Percentiles rank a stretch among this genome's conserved stretches.
Conservation (phyloP, 2,888 invertebrate species). For the Cistogaster globosa region DNA sequence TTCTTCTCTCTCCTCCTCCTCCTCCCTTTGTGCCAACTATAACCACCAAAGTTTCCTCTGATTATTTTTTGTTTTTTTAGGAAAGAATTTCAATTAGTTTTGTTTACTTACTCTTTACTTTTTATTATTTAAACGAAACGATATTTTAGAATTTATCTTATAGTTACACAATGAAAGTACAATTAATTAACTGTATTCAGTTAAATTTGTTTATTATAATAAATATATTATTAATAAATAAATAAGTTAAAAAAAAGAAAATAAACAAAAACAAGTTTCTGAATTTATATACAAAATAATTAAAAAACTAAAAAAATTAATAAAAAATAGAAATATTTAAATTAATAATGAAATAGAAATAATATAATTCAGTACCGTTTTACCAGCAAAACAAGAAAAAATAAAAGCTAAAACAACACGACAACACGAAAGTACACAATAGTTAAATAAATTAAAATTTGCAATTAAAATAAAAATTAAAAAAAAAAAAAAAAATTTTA, state of each 20-base stretch:
- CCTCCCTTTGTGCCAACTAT: conserved; percentile 31
- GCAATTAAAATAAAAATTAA: background rate
- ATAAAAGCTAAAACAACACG: conserved; percentile 6
- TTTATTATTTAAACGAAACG: background rate
- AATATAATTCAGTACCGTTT: conserved; percentile 13
- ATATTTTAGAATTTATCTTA: conserved; percentile 3
- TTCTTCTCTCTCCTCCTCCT: background rate
- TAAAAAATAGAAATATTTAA: conserved; percentile 21
- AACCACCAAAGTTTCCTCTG: background rate
- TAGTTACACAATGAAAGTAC: conserved; percentile 70
- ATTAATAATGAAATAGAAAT: conserved; percentile 15
- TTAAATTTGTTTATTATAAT: conserved; percentile 59
- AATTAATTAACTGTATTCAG: conserved; percentile 69
- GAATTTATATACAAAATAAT: conserved; percentile 62
- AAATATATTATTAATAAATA: conserved; percentile 27
- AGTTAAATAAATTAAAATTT: conserved; percentile 59
- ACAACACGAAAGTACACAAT: conserved; percentile 36
- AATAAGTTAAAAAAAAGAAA: conserved; percentile 7
- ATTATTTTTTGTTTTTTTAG: no score
- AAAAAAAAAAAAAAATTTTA: conserved; percentile 2
- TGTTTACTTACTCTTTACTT: background rate
- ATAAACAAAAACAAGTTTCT: conserved; percentile 57
- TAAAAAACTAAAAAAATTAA: conserved; percentile 1
- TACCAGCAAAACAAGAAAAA: conserved; percentile 7
- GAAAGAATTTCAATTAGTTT: background rate